Percentiles rank a stretch among this genome's conserved stretches.
phyloP scores from a whole-genome alignment of 2,888 invertebrate species.

The Bibio marci region DNA sequence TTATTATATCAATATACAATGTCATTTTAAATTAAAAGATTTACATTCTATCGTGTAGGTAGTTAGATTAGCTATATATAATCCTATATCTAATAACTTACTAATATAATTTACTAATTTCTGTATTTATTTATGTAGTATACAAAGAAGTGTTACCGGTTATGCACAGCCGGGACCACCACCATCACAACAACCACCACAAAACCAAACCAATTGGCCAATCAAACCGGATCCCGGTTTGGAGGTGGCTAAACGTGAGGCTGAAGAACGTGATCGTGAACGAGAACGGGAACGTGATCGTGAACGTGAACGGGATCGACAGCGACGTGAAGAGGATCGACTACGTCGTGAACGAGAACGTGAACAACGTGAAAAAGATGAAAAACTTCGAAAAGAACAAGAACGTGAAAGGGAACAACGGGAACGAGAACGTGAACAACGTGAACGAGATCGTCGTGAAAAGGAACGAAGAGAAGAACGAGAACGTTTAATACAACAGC shows the following conservation, averaged over 20 bases:
- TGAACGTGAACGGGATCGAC: conserved; percentile 39
- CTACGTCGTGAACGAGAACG: conserved; percentile 39
- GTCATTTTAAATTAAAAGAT: too few species aligned
- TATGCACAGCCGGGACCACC: conserved; percentile 40
- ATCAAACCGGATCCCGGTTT: conserved; percentile 47
- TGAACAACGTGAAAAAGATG: conserved; percentile 18
- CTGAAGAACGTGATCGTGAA: conserved; percentile 32
- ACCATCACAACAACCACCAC: conserved; percentile 31
- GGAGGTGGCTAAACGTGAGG: conserved; percentile 39
- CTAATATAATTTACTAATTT: neutral
- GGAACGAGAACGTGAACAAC: conserved; percentile 35
- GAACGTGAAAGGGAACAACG: conserved; percentile 30
- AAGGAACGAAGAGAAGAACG: conserved; percentile 32
- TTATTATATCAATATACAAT: too few species aligned
- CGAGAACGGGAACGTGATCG: conserved; percentile 34
- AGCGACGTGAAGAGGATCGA: conserved; percentile 31
- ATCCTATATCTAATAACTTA: too few species aligned
- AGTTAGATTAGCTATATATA: too few species aligned
- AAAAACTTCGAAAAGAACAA: conserved; percentile 5
- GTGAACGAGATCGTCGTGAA: conserved; percentile 37
- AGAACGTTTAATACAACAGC: conserved; percentile 34
- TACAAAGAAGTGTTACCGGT: conserved; percentile 40
- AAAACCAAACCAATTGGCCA: conserved; percentile 39
- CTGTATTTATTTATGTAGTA: conserved; percentile 15
- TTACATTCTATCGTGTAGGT: too few species aligned